Base-by-base conservation (phyloP, 2,113 vertebrate genomes). In the Polypterus bichir region DNA sequence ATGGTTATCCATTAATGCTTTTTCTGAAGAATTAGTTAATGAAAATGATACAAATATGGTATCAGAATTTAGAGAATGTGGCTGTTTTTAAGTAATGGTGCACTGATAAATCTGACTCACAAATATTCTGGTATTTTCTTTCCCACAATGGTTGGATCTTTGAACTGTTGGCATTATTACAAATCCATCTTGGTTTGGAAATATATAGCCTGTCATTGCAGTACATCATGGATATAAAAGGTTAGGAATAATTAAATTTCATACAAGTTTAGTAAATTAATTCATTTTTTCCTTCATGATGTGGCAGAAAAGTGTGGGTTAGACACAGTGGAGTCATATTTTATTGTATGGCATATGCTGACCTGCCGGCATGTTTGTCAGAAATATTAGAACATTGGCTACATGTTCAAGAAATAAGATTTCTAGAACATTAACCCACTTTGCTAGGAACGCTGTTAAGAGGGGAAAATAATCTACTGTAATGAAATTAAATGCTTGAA, bases 181-280 rank as follows among this genome's bases (percentile, higher is more conserved):
- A 82, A 80, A 83, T 76, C 80, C 78, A 79, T 77, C 80, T 78
- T 70, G 71, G 71, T 81, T 68, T 76, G 73, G 27, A 27, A 81
- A 83, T 81, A 81, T 80, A 83, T 76, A 72, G 73, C 65, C 74
- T 73, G 77, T 75, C 77, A 71, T 69, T 67, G 65, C 60, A 61
- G 49, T 74, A 69, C 66, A 74, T 77, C 78, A 75, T 72, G 71
- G 67, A 69, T 78, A 72, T 79, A 68, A 27, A 27, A 68, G 63
- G 73, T 73, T 52, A 47, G 73, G 66, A 84, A 77, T 81, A 82
- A 83, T 80, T 81, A 75, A 84, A 82, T 78, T 65, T 70, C 68
- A 76, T 80, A 74, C 69, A 72, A 82, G 82, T 74, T 70, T 60
- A 58, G 60, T 70, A 69, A 73, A 74, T 76, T 64, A 78, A 71